Conservation (phyloP, 2,113 vertebrate species). For the Condylura cristata region DNA sequence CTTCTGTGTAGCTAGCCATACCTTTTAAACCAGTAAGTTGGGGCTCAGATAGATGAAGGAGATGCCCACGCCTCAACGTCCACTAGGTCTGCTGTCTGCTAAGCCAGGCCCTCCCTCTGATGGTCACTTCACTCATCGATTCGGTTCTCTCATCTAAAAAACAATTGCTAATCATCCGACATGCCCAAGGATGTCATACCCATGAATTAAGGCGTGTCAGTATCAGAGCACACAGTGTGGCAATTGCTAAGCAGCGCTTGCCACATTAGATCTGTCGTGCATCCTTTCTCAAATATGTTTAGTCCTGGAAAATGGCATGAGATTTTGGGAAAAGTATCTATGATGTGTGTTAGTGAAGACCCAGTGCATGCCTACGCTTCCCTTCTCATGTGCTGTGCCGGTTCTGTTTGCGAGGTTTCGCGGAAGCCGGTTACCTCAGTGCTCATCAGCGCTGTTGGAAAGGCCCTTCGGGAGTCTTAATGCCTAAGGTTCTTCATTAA, state of each 20-base stretch:
- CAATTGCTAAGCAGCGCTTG: constrained; percentile 68
- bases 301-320: constrained; percentile 46
- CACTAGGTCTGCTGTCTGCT: not conserved
- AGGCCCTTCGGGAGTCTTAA: constrained; percentile 40
- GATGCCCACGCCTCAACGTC: not conserved
- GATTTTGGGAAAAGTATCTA: constrained; percentile 51
- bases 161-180: constrained; percentile 59
- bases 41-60: not conserved
- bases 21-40: not conserved
- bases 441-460: constrained; percentile 3
- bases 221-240: constrained; percentile 24
- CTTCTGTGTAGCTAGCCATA: not conserved
- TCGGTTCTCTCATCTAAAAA: constrained; percentile 62
- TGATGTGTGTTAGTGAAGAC: constrained; percentile 57
- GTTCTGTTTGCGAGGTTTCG: constrained; percentile 40
- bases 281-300: constrained; percentile 13
- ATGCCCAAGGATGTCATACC: not conserved
- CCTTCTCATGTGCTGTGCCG: constrained; percentile 52
- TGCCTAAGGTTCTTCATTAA: constrained; percentile 61
- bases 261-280: constrained; percentile 70
- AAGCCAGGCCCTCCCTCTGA: not conserved
- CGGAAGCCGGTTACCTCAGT: constrained; percentile 5
- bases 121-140: constrained; percentile 34
- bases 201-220: constrained; percentile 53
- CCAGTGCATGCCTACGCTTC: constrained; percentile 18